Conservation (phyloP, 2,113 vertebrate species). For the Halcyon malimbica region DNA sequence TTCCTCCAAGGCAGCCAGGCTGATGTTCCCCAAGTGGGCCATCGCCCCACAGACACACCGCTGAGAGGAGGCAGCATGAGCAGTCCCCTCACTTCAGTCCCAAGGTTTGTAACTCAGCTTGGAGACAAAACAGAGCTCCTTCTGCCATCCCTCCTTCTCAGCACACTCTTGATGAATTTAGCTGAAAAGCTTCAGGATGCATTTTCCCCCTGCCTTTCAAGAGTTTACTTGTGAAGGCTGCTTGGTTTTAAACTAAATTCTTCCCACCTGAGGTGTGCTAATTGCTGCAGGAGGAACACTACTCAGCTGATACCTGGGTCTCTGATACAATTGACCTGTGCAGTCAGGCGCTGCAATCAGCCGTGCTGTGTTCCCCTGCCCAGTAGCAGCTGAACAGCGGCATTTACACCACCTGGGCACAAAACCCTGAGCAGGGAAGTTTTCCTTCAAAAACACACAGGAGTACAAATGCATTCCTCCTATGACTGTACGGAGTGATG, state of each 20-base stretch:
- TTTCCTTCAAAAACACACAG: background rate
- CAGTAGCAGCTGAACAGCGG: background rate
- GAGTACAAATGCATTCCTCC: background rate
- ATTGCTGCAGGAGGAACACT: background rate
- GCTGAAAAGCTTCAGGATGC: background rate
- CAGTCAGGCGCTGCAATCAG: background rate
- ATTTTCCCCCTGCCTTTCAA: background rate
- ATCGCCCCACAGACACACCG: fast-evolving
- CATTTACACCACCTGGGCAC: background rate
- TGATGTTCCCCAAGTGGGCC: fast-evolving
- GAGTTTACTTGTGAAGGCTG: background rate
- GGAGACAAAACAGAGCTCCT: background rate
- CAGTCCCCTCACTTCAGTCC: background rate
- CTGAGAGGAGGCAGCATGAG: fast-evolving
- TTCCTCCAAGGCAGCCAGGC: fast-evolving
- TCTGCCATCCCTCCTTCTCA: background rate
- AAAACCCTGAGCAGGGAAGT: background rate
- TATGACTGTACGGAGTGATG: background rate
- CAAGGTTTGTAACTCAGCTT: background rate
- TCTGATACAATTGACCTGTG: background rate
- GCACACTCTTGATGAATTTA: background rate
- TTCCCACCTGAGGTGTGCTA: background rate
- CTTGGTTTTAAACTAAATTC: background rate
- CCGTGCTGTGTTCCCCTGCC: background rate
- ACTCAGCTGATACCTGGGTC: background rate